Conservation (phyloP, 1,140 invertebrate species). For the Dreissena polymorpha region DNA sequence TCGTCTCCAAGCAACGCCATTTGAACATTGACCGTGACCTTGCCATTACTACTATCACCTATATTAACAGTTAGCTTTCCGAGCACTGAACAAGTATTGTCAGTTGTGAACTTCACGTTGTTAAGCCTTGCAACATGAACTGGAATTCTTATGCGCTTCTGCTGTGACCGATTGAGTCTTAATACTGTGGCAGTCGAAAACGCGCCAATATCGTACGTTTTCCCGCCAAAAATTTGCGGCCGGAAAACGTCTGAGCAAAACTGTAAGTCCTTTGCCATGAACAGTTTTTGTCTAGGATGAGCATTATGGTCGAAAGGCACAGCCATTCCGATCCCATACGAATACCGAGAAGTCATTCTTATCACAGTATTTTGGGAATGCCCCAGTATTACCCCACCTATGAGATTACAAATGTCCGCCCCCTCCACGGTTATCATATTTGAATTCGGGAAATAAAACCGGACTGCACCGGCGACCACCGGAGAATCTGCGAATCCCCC, state of each 20-base stretch:
- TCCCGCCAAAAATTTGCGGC: neutral
- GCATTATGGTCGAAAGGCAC: constrained; percentile 30
- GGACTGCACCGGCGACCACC: constrained; percentile 30
- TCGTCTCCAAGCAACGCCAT: constrained; percentile 25
- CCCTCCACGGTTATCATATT: constrained; percentile 24
- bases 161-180: constrained; percentile 22
- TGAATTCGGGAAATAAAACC: constrained; percentile 55
- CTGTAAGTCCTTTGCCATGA: constrained; percentile 21
- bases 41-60: neutral
- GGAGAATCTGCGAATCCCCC: constrained; percentile 48
- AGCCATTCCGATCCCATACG: constrained; percentile 44
- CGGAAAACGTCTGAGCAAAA: constrained; percentile 48
- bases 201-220: constrained; percentile 6
- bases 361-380: constrained; percentile 20
- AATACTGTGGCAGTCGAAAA: neutral
- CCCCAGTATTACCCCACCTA: constrained; percentile 36
- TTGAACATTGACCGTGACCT: neutral
- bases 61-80: constrained; percentile 34
- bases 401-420: constrained; percentile 13
- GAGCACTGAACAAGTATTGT: constrained; percentile 5
- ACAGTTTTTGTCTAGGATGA: constrained; percentile 43
- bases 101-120: constrained; percentile 23
- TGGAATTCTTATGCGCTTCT: constrained; percentile 29
- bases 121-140: constrained; percentile 11
- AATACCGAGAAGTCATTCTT: neutral